Base-by-base conservation (phyloP, 2,113 vertebrate genomes). In the Centropus bengalensis region DNA sequence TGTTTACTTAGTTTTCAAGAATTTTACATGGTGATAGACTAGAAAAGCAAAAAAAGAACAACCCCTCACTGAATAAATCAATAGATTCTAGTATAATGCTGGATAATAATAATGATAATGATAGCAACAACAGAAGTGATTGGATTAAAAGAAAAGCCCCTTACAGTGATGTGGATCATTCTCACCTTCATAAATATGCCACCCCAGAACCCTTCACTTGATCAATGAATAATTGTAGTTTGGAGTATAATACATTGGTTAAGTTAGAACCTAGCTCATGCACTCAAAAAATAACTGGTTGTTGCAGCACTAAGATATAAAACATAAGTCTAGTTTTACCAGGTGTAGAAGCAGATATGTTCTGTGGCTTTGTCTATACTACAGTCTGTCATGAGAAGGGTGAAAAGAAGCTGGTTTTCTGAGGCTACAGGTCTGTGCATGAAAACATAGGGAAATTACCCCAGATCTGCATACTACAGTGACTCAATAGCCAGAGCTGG, bases 131-230 rank as follows among this genome's bases (percentile, higher is more conserved):
- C 67, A 70, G 47, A 24, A 68, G 73, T 64, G 84, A 27, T 9
- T 47, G 2, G 13, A 40, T 1, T 73, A 5, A 73, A 94, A 66
- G 62, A 92, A 85, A 51, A 44, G 9, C 19, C 30, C 59, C 63
- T 88, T 91, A 69, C 78, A 97, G 93, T 92, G 86, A 93, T 67
- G 33, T 74, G 69, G 55, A 69, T 32, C 55, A 33, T 67, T 69
- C 74, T 93, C 44, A 49, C 66, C 75, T 96, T 96, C 76, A 94
- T 80, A 91, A 20, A 55, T 91, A 88, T 56, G n/a, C 7, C 30
- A 64, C 36, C 27, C 58, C 67, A 66, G 4, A 54, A 52, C 58
- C 55, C 95, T 90, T 92, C 64, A 71, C 36, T 86, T 94, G 82
- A 82, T 95, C 4, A 2, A 45, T 68, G 63, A 79, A 20, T 91